Conservation (phyloP, 2,113 vertebrate species). For the Rana temporaria region DNA sequence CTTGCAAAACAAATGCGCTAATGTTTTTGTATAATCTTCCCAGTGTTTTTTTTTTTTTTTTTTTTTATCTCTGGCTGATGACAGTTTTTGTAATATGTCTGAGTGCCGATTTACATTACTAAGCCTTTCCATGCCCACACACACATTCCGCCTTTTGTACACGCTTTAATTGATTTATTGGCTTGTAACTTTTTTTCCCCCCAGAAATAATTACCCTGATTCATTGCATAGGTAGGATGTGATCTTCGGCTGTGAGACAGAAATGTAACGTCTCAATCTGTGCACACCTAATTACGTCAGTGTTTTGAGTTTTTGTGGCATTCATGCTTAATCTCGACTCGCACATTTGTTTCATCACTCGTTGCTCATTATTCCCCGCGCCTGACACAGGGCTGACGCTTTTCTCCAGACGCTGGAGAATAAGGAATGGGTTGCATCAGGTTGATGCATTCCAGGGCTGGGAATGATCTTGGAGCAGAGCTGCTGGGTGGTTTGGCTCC, state of each 20-base stretch:
- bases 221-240: constrained; percentile 39
- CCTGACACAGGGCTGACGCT: not conserved
- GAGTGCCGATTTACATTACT: not conserved
- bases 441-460: no score
- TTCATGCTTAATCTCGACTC: not conserved
- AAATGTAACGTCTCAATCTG: not conserved
- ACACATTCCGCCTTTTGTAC: not conserved
- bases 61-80: not conserved
- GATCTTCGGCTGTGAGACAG: constrained; percentile 9
- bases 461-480: no score
- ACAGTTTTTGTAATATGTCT: constrained; percentile 6
- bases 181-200: not conserved
- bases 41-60: not conserved
- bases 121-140: not conserved
- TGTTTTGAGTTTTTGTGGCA: not conserved
- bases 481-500: no score
- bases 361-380: not conserved
- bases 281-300: constrained; percentile 33
- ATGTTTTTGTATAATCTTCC: constrained; percentile 31
- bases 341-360: not conserved
- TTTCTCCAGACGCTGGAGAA: no score
- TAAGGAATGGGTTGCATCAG: no score
- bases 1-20: not conserved
- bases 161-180: constrained; percentile 34
- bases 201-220: constrained; percentile 10